phyloP scores from a whole-genome alignment of 1,140 invertebrate species.

The Phocides pigmalion region DNA sequence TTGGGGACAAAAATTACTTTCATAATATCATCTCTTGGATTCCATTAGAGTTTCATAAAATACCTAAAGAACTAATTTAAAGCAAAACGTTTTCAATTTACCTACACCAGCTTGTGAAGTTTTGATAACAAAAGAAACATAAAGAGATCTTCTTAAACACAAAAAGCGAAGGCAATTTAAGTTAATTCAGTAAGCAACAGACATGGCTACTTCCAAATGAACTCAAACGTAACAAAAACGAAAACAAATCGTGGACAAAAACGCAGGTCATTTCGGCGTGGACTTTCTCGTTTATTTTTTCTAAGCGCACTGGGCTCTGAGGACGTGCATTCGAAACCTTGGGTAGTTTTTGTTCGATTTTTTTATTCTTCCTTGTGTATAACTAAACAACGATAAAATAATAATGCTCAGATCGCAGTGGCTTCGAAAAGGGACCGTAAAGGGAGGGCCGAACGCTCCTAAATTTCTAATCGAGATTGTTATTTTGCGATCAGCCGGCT shows the following conservation, averaged over 20 bases:
- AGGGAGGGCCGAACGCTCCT: conserved; percentile 58
- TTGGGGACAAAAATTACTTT: conserved; percentile 22
- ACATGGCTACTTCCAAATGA: conserved; percentile 82
- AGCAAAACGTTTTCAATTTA: conserved; percentile 30
- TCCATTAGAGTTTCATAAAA: conserved; percentile 28
- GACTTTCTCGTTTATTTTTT: conserved; percentile 79
- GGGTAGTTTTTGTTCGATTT: conserved; percentile 59
- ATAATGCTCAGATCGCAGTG: conserved; percentile 59
- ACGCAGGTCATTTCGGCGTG: conserved; percentile 79
- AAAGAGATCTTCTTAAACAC: conserved; percentile 60
- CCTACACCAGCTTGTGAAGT: conserved; percentile 43
- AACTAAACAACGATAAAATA: conserved; percentile 73
- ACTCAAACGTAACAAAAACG: conserved; percentile 82
- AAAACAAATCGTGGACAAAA: conserved; percentile 82
- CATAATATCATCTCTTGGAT: conserved; percentile 22
- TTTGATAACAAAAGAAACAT: conserved; percentile 59
- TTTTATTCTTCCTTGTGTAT: conserved; percentile 64
- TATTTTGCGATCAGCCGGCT: conserved; percentile 60
- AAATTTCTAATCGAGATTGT: conserved; percentile 74
- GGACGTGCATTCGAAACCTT: conserved; percentile 78
- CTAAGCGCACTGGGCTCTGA: conserved; percentile 61
- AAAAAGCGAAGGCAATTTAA: conserved; percentile 79
- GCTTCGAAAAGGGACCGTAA: conserved; percentile 61
- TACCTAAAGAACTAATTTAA: conserved; percentile 27
- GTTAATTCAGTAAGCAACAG: conserved; percentile 81